Conservation (phyloP, 2,113 vertebrate genomes). For the Aspidoscelis tigris region DNA sequence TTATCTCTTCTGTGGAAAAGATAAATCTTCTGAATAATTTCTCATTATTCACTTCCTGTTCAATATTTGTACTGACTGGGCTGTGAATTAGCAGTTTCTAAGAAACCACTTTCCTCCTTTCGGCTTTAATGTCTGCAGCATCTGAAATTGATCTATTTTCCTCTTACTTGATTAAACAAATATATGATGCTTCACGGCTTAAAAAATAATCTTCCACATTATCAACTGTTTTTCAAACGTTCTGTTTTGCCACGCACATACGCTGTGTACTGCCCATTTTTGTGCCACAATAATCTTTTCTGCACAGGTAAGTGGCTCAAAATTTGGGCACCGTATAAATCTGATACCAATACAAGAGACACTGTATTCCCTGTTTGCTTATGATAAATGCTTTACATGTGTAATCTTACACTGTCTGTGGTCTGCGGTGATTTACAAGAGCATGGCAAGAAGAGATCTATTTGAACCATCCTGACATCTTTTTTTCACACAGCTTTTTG, state of each 20-base stretch:
- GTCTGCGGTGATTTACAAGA: not conserved
- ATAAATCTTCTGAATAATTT: constrained; percentile 3
- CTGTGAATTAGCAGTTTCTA: constrained; percentile 1
- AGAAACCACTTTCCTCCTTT: not conserved
- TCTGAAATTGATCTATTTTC: not conserved
- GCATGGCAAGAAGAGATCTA: not conserved
- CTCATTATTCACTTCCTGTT: not conserved
- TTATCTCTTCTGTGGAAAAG: not conserved
- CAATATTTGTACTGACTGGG: not conserved
- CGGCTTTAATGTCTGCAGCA: not conserved
- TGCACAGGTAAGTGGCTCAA: not conserved
- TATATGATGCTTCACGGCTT: not conserved
- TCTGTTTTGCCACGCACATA: not conserved
- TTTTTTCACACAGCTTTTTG: no score
- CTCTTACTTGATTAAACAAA: not conserved
- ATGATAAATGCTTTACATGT: not conserved
- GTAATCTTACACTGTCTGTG: not conserved
- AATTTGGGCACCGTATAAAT: not conserved
- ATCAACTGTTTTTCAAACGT: not conserved
- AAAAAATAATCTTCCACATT: not conserved
- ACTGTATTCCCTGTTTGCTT: not conserved
- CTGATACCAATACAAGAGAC: not conserved
- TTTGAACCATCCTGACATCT: not conserved
- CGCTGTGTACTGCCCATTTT: not conserved
- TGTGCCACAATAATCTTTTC: not conserved